Base-by-base conservation (phyloP, 2,113 vertebrate genomes). In the Zosterops pallidus region DNA sequence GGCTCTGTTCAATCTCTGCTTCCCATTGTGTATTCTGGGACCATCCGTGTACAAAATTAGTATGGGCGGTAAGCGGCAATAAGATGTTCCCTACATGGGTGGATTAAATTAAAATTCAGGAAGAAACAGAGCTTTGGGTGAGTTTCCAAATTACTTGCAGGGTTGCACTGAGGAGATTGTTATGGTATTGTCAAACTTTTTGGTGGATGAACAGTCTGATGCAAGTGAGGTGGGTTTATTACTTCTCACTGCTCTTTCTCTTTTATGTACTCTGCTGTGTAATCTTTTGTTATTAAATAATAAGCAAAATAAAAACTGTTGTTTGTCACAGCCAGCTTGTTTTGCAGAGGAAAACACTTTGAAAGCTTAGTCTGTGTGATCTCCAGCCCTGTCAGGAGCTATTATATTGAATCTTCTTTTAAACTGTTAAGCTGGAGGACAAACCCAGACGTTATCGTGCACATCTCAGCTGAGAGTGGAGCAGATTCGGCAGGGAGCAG, bases 291-390 rank as follows among this genome's bases (percentile, higher is more conserved):
- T 92, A 90, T 94, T 95, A 95, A 97, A 95, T 91, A 95, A 96
- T 95, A 96, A 96, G 76, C 86, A 95, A 94, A 96, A 92, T 91
- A 96, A 91, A 94, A 97, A 50, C 91, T 74, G 90, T 91, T 96
- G 95, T 97, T 97, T 95, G 71, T 92, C 95, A 96, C 77, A 96
- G 91, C 79, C 76, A 81, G 90, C 89, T 93, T 86, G 85, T 76
- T 96, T 94, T 83, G 44, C 92, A 33, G 65, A 42, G 90, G 80
- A 86, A 53, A 78, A 78, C 55, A 17, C 92, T 97, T 97, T 95
- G 95, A 92, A 96, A 97, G 87, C 95, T 96, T 82, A 96, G 83
- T 93, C 91, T 95, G 92, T 97, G 93, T 83, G 93, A 92, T 97
- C 94, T 96, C 46, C 81, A 95, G 76, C 84, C 84, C 87, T 96